A percentile compares a stretch with the other conserved stretches of the same genome.
Conservation (phyloP, 2,113 vertebrate species). For the Alaudala cheleensis region DNA sequence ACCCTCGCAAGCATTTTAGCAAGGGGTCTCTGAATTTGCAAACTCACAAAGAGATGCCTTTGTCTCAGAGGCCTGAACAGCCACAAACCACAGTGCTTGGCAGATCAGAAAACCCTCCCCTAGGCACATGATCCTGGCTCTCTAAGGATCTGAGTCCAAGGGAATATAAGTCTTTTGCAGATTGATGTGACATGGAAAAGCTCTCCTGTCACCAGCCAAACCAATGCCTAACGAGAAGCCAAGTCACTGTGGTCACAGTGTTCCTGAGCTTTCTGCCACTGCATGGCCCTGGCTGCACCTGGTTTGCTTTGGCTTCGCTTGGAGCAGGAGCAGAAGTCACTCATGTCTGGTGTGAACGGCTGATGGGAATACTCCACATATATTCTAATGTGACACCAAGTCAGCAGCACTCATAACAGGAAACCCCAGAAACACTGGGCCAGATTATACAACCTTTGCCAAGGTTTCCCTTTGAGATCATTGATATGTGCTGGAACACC, state of each 20-base stretch:
- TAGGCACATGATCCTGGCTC: background rate
- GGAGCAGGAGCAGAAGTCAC: background rate
- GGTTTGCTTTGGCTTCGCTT: background rate
- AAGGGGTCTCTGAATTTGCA: background rate
- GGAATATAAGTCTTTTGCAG: background rate
- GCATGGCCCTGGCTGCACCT: background rate
- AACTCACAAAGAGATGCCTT: background rate
- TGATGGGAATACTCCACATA: rapidly evolving
- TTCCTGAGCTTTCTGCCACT: background rate
- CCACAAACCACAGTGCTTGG: background rate
- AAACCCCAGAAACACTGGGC: background rate
- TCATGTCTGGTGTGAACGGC: background rate
- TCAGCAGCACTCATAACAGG: background rate
- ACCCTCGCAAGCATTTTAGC: background rate
- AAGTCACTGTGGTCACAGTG: background rate
- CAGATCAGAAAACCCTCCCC: background rate
- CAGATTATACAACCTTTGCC: background rate
- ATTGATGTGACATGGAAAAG: background rate
- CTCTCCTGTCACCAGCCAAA: background rate
- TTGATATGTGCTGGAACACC: background rate
- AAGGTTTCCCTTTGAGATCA: background rate
- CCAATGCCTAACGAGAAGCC: background rate
- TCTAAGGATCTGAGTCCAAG: background rate
- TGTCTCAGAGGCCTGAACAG: background rate
- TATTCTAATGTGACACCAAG: background rate